Evolutionary conservation across 2,888 invertebrate species (phyloP), one percentile per base, ranked within the genome.

Genomic region (Pyralis farinalis): DNA sequence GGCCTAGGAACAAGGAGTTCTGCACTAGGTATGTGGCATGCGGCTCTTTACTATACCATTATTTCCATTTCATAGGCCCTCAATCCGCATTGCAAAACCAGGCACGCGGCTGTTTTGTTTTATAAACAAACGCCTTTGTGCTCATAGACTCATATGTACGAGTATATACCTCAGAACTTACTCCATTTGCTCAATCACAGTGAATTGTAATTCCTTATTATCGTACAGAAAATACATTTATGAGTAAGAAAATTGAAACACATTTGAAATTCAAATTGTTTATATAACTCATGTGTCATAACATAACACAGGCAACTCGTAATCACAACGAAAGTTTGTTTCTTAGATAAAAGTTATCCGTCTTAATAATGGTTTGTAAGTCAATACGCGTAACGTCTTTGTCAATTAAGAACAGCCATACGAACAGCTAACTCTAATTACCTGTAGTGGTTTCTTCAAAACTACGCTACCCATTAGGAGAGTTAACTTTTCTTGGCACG

Each of bases 121-220:
- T 81, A 79, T 80, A 86, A 87, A 86, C 84, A 86, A 61, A 50
- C 63, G 62, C 80, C 82, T 80, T 83, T 84, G 80, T 84, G 64
- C 55, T 46, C 61, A 62, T 16, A 16, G 16, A 16, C 3, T 16
- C 55, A 65, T 60, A 55, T 55, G 63, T 67, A 61, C 63, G n/a
- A n/a, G n/a, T n/a, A n/a, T n/a, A n/a, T n/a, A n/a, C n/a, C n/a
- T 60, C 62, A 67, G 63, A 63, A 65, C 65, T 63, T 60, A 55
- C 60, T 57, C 61, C 56, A 65, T 66, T 60, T 58, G 61, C 60
- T 63, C 69, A 53, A 68, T 67, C 61, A 57, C 51, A 53, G 47
- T 52, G 55, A 61, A 61, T 55, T 55, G 50, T 58, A 58, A 62
- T 58, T 59, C 54, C 53, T 50, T 55, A 60, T 61, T 63, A 59